A percentile compares a stretch with the other conserved stretches of the same genome.
phyloP scores from a whole-genome alignment of 2,888 invertebrate species.

The Altica lythri region DNA sequence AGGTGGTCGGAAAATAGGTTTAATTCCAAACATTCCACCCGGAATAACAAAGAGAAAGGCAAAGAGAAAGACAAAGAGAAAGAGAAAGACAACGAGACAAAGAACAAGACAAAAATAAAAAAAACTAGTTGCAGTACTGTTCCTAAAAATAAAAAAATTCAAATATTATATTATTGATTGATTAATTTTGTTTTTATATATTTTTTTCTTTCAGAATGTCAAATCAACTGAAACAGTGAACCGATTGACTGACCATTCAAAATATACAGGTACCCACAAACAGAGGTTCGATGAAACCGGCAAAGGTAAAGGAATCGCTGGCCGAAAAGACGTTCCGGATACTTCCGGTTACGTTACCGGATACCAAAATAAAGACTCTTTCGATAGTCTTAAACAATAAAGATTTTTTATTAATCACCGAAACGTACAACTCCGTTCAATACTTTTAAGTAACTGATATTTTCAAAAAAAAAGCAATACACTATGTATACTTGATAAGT shows the following conservation, averaged over 20 bases:
- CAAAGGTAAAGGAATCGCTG: slow-evolving; percentile 84
- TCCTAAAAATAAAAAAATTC: too few species aligned
- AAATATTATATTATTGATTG: slow-evolving; percentile 31
- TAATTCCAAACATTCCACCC: too few species aligned
- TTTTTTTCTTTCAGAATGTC: slow-evolving; percentile 46
- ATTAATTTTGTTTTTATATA: slow-evolving; percentile 40
- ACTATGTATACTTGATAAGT: too few species aligned
- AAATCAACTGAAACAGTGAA: slow-evolving; percentile 64
- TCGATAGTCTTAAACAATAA: not conserved
- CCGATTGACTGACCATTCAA: slow-evolving; percentile 82
- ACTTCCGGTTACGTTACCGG: slow-evolving; percentile 81
- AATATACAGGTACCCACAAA: slow-evolving; percentile 87
- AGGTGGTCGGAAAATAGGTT: too few species aligned
- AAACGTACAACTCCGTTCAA: not conserved
- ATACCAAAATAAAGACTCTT: slow-evolving; percentile 71
- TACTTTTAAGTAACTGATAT: not conserved
- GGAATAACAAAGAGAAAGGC: too few species aligned
- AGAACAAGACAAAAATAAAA: too few species aligned
- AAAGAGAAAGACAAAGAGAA: too few species aligned
- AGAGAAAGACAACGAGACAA: too few species aligned
- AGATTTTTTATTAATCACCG: not conserved
- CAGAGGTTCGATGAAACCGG: slow-evolving; percentile 84
- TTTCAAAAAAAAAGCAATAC: too few species aligned
- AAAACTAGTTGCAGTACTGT: too few species aligned
- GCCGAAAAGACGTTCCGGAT: slow-evolving; percentile 71